Base-by-base conservation (phyloP, 2,113 vertebrate genomes). In the Campylomormyrus tamandua region DNA sequence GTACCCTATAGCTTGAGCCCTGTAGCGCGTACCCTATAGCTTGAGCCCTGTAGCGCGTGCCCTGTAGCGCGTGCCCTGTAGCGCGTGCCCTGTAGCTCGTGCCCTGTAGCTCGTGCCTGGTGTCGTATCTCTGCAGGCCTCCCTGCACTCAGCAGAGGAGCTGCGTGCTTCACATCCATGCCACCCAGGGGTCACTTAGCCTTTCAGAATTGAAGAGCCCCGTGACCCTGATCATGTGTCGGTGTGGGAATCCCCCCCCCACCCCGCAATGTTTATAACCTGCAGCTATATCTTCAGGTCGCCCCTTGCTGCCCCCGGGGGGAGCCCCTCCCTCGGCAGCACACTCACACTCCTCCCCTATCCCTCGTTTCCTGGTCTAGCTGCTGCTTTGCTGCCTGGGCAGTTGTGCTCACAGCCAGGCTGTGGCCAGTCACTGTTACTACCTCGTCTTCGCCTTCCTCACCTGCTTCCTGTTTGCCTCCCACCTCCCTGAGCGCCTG, bases 381-480 rank as follows among this genome's bases (percentile, higher is more conserved):
- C 92, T 97, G n/a, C 35, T 96, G 5, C 93, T 96, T 87, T 97
- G 95, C 91, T 95, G 92, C 0, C 91, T 95, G 1, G 95, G 94
- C 0, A 93, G 90, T 90, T 95, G 94, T 19, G 52, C 91, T 52
- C 91, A 92, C 74, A 94, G 92, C 0, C 94, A 96, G 3, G 95
- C 96, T 2, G 42, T 96, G 52, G 92, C 93, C n/a, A 93, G 91
- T 45, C 95, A 96, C 93, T 93, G 93, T 50, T 96, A 94, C 91
- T 97, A 96, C 91, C 94, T 96, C n/a, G 70, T 96, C 90, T 96
- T 97, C 0, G 96, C 94, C 0, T 91, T 96, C 90, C 95, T 96
- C 93, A 96, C 96, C 10, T 93, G 95, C 74, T 96, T 97, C 94
- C 95, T 97, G 88, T 97, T 96, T 4, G 92, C 96, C 0, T 94